Evolutionary conservation across 2,888 invertebrate species (phyloP).

Genomic region (Drosophila mettleri): DNA sequence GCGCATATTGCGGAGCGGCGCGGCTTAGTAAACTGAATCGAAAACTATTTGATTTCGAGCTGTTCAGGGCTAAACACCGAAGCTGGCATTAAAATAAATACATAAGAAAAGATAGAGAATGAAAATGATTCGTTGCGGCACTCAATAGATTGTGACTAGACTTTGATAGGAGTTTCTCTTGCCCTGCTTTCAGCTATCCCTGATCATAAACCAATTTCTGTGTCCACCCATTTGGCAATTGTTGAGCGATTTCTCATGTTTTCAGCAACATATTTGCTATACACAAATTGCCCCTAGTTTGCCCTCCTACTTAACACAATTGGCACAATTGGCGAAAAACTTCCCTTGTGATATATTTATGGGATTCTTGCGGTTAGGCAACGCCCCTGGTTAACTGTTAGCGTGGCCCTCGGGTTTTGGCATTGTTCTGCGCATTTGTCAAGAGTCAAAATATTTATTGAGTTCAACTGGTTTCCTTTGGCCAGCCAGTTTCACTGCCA

Average conservation of each 20-base stretch:
- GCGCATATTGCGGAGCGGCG: slow-evolving; percentile 20
- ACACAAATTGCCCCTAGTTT: slow-evolving; percentile 48
- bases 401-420: slow-evolving; percentile 33
- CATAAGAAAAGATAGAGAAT: not conserved
- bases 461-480: slow-evolving; percentile 72
- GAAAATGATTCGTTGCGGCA: slow-evolving; percentile 1
- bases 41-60: slow-evolving; percentile 28
- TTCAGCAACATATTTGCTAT: slow-evolving; percentile 44
- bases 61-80: slow-evolving; percentile 8
- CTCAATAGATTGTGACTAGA: not conserved
- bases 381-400: slow-evolving; percentile 62
- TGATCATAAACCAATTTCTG: not conserved
- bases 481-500: slow-evolving; percentile 12
- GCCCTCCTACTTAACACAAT: slow-evolving; percentile 50
- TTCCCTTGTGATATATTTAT: slow-evolving; percentile 62
- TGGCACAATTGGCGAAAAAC: slow-evolving; percentile 35
- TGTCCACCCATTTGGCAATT: slow-evolving; percentile 35
- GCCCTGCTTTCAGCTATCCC: not conserved
- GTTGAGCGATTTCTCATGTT: slow-evolving; percentile 42
- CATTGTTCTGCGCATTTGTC: slow-evolving; percentile 71
- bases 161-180: not conserved
- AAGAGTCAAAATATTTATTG: slow-evolving; percentile 82
- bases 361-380: slow-evolving; percentile 49
- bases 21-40: slow-evolving; percentile 31
- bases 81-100: not conserved